Conservation (phyloP, 2,888 invertebrate genomes). For the Clitarchus hookeri region DNA sequence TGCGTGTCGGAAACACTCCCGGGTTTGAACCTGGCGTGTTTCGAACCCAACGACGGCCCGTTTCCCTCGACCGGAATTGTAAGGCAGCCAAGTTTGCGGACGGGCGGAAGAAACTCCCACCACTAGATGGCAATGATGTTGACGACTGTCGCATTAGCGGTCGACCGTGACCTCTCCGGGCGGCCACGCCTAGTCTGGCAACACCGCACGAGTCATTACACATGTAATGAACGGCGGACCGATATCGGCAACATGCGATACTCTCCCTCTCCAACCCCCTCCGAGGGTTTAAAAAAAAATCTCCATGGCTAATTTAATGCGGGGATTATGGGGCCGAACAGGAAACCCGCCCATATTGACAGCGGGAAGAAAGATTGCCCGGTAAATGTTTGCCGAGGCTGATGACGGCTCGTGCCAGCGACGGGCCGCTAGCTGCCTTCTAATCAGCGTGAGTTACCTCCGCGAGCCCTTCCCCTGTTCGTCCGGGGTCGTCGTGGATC, state of each 20-base stretch:
- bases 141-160: constrained; percentile 2
- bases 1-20: too few species aligned
- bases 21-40: too few species aligned
- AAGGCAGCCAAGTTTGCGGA: too few species aligned
- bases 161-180: not conserved
- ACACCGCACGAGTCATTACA: constrained; percentile 36
- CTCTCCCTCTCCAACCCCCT: not conserved
- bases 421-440: not conserved
- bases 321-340: not conserved
- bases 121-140: not conserved
- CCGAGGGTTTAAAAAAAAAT: not conserved
- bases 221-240: constrained; percentile 32
- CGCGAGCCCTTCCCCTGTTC: not conserved
- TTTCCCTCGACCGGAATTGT: too few species aligned
- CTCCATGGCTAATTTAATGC: constrained; percentile 10
- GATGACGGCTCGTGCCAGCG: not conserved
- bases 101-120: not conserved
- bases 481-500: too few species aligned
- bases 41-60: too few species aligned
- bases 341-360: not conserved
- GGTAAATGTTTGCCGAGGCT: not conserved
- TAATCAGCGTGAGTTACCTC: not conserved
- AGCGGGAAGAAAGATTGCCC: constrained; percentile 9
- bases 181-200: constrained; percentile 33
- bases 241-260: constrained; percentile 9